Evolutionary conservation across 2,113 vertebrate species (phyloP).

Genomic region (Notiomystis cincta): DNA sequence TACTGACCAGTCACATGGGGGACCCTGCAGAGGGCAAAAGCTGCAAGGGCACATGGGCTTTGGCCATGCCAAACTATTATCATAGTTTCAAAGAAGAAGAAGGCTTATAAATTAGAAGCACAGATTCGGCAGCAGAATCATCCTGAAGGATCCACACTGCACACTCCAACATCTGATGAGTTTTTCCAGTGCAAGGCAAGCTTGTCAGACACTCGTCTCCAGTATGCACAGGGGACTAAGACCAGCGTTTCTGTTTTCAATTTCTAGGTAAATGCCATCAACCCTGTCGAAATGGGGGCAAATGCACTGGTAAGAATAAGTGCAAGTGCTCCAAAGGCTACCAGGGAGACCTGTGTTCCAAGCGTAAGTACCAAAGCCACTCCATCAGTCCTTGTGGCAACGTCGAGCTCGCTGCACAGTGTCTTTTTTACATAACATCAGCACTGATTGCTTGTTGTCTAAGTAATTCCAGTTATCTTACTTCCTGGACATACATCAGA

Average conservation of each 20-base stretch:
- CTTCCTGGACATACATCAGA: background rate
- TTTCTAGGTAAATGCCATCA: conserved; percentile 84
- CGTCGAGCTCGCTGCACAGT: background rate
- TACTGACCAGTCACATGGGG: rapidly evolving
- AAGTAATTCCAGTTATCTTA: background rate
- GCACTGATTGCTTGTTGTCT: background rate
- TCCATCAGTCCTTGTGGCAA: background rate
- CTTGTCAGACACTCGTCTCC: background rate
- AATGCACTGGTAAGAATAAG: conserved; percentile 87
- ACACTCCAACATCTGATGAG: background rate
- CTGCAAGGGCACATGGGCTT: background rate
- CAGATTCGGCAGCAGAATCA: background rate
- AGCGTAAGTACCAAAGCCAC: conserved; percentile 73
- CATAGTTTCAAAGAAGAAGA: background rate
- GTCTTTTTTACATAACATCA: background rate
- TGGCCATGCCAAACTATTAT: background rate
- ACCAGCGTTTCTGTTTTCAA: background rate
- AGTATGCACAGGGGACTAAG: background rate
- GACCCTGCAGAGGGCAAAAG: background rate
- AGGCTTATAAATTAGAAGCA: background rate
- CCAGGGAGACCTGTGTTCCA: conserved; percentile 87
- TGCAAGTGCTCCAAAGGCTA: conserved; percentile 90
- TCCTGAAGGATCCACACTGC: background rate
- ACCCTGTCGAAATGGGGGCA: conserved; percentile 85
- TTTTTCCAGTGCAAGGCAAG: background rate